phyloP scores from a whole-genome alignment of 2,113 vertebrate species.

The Prunella himalayana region DNA sequence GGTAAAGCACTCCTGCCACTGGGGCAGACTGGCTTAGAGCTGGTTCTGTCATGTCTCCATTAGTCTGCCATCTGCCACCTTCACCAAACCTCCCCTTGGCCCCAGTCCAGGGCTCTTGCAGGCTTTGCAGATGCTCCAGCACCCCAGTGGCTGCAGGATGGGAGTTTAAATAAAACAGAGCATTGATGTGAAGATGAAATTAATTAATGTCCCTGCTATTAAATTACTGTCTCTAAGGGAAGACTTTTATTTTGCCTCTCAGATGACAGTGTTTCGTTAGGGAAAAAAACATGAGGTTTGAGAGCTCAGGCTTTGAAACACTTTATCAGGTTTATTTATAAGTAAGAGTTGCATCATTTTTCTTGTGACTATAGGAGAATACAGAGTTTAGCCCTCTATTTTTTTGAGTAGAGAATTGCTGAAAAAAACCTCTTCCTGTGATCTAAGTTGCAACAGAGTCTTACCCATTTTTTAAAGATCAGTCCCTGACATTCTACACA shows the following conservation, averaged over 20 bases:
- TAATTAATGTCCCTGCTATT: conserved; percentile 47
- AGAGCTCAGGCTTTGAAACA: neutral
- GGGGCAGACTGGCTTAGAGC: neutral
- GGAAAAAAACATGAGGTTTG: neutral
- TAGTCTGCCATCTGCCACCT: conserved; percentile 34
- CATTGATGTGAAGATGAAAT: conserved; percentile 51
- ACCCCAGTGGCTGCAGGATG: conserved; percentile 30
- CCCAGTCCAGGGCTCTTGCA: neutral
- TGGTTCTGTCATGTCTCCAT: neutral
- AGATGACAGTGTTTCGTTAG: conserved; percentile 13
- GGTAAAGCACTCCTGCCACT: neutral
- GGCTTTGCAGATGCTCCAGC: conserved; percentile 28
- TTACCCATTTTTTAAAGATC: neutral
- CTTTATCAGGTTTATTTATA: neutral
- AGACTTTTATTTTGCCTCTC: conserved; percentile 16
- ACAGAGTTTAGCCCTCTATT: neutral
- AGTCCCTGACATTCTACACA: neutral
- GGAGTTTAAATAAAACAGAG: conserved; percentile 47
- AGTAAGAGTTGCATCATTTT: neutral
- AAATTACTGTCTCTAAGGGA: conserved; percentile 29
- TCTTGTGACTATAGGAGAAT: neutral
- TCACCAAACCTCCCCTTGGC: neutral
- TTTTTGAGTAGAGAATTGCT: neutral
- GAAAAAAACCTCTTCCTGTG: neutral
- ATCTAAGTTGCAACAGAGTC: neutral